A percentile compares a stretch with the other conserved stretches of the same genome.
These are phyloP conservation scores for Drosophila takahashii DNA, from an alignment of 1,140 invertebrate species.

Conservation along the genomic window DNA sequence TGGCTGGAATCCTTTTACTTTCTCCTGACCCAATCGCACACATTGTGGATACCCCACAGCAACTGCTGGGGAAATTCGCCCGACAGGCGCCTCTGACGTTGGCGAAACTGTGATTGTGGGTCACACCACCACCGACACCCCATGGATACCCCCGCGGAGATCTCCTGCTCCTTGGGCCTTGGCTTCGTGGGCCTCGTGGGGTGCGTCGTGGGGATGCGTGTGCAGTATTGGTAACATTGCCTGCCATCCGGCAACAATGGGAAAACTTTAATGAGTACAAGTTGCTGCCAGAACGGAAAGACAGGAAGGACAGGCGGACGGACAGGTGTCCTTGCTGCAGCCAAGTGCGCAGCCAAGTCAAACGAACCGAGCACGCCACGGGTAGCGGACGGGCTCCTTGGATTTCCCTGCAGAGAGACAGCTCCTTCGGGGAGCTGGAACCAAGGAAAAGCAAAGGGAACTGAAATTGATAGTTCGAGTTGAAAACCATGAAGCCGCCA, in stretches of 20 bases:
- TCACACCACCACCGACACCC: conserved; percentile 19
- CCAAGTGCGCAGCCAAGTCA: conserved; percentile 45
- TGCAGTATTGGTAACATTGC: conserved; percentile 47
- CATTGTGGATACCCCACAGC: conserved; percentile 1
- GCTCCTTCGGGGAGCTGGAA: conserved; percentile 12
- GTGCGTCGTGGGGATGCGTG: conserved; percentile 49
- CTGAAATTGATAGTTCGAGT: conserved; percentile 2
- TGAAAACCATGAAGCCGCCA: conserved; percentile 43
- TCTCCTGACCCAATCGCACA: conserved; percentile 10
- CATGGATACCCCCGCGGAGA: too few species aligned
- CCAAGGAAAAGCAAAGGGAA: neutral
- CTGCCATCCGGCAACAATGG: conserved; percentile 70
- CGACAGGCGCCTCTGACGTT: conserved; percentile 23
- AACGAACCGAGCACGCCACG: conserved; percentile 54
- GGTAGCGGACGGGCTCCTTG: conserved; percentile 42
- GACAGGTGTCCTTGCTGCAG: conserved; percentile 58
- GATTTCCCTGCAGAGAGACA: neutral
- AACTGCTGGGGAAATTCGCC: conserved; percentile 4
- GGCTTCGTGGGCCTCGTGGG: conserved; percentile 6
- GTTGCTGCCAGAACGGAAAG: conserved; percentile 66
- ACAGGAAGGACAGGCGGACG: conserved; percentile 40
- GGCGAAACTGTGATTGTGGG: conserved; percentile 47
- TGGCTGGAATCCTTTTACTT: neutral
- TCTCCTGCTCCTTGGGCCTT: neutral
- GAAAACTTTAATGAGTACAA: conserved; percentile 82